phyloP scores from a whole-genome alignment of 2,113 vertebrate species.

The Tupaia chinensis region DNA sequence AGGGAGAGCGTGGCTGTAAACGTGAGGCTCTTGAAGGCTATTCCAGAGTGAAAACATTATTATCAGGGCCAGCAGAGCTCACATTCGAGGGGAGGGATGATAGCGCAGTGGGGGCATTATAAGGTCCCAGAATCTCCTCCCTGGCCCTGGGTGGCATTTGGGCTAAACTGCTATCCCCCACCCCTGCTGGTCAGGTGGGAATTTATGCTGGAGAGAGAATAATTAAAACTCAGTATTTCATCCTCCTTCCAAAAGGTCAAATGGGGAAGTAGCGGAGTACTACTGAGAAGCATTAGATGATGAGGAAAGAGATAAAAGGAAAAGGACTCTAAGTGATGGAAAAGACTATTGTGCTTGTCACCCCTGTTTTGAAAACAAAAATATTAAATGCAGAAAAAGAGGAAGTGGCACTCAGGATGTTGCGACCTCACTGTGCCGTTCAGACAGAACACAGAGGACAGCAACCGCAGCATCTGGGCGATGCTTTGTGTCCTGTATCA shows the following conservation, averaged over 20 bases:
- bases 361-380: not conserved
- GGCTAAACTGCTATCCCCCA: not conserved
- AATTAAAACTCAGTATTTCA: slow-evolving; percentile 48
- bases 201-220: not conserved
- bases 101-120: not conserved
- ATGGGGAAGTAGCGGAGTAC: not conserved
- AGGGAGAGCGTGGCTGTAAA: slow-evolving; percentile 27
- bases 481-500: not conserved
- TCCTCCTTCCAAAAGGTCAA: not conserved
- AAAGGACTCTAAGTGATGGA: not conserved
- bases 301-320: not conserved
- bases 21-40: slow-evolving; percentile 62
- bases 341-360: not conserved
- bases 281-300: not conserved
- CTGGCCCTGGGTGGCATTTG: not conserved
- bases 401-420: not conserved
- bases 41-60: slow-evolving; percentile 45
- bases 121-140: not conserved
- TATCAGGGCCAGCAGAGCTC: slow-evolving; percentile 58
- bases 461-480: not conserved
- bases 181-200: not conserved
- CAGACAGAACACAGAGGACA: not conserved
- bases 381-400: not conserved
- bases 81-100: slow-evolving; percentile 22
- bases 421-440: not conserved